Evolutionary conservation across 2,888 invertebrate species (phyloP).

Genomic region (Stenchaetothrips biformis): DNA sequence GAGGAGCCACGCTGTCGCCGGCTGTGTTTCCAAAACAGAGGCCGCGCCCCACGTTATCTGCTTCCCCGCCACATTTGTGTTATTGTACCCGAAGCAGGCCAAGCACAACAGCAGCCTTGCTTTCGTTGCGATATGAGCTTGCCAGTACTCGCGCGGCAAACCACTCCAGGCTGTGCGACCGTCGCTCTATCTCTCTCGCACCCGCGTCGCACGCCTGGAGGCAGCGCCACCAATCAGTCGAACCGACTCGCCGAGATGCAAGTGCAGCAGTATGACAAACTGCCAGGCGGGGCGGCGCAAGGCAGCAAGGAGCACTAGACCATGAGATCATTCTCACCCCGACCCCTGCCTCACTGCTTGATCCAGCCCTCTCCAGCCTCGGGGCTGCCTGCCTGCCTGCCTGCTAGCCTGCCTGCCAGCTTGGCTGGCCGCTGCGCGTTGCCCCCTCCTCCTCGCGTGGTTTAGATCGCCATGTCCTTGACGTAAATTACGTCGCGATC

Average conservation of each 20-base stretch:
- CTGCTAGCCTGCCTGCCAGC: not conserved
- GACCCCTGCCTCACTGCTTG: not conserved
- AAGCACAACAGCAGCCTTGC: not conserved
- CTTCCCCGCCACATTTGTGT: not conserved
- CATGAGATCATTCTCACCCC: slow-evolving; percentile 26
- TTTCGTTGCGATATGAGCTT: slow-evolving; percentile 17
- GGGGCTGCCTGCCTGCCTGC: not conserved
- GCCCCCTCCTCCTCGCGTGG: not conserved
- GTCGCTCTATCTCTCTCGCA: too few species aligned
- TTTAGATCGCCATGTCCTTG: slow-evolving; percentile 8
- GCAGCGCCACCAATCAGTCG: too few species aligned
- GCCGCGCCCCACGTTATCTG: not conserved
- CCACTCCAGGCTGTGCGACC: too few species aligned
- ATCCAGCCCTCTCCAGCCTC: slow-evolving; percentile 8
- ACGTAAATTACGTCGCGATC: slow-evolving; percentile 22
- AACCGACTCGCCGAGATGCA: too few species aligned
- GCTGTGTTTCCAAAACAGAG: too few species aligned
- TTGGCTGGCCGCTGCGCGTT: not conserved
- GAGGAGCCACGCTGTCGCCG: too few species aligned
- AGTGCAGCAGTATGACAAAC: too few species aligned
- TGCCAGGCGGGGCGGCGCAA: too few species aligned
- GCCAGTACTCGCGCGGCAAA: not conserved
- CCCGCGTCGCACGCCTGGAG: slow-evolving; percentile 10
- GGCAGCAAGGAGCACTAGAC: not conserved
- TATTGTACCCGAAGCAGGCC: not conserved